phyloP scores from a whole-genome alignment of 2,888 invertebrate species.

The Lissonota sp. region DNA sequence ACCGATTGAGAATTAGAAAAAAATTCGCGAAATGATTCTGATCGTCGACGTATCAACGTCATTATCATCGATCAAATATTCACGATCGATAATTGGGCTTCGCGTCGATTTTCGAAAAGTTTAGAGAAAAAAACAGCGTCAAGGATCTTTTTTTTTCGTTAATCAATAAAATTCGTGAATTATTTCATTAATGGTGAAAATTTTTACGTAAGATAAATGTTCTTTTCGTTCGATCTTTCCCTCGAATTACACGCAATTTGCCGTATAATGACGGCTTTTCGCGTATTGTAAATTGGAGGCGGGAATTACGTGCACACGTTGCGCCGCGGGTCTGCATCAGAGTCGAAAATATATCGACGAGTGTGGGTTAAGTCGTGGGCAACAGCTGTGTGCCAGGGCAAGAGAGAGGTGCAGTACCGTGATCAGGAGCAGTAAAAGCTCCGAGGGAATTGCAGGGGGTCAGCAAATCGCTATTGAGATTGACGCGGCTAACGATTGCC shows the following conservation, averaged over 20 bases:
- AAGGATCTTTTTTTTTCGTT: slow-evolving; percentile 19
- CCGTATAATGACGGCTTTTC: slow-evolving; percentile 33
- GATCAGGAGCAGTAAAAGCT: slow-evolving; percentile 57
- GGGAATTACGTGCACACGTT: slow-evolving; percentile 18
- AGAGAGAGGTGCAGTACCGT: slow-evolving; percentile 34
- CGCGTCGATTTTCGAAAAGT: not conserved
- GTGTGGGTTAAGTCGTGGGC: slow-evolving; percentile 44
- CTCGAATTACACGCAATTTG: slow-evolving; percentile 28
- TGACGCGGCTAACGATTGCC: slow-evolving; percentile 48
- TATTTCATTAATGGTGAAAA: not conserved
- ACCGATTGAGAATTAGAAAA: not conserved
- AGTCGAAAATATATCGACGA: slow-evolving; percentile 33
- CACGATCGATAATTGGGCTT: not conserved
- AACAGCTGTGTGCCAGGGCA: slow-evolving; percentile 27
- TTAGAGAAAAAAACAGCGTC: slow-evolving; percentile 22
- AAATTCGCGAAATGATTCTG: not conserved
- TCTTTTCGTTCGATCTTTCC: slow-evolving; percentile 33
- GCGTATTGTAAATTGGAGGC: slow-evolving; percentile 28
- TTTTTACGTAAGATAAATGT: not conserved
- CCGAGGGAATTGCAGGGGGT: slow-evolving; percentile 32
- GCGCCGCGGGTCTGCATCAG: slow-evolving; percentile 16
- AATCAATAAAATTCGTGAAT: slow-evolving; percentile 6
- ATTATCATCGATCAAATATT: not conserved
- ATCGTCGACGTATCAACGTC: too few species aligned
- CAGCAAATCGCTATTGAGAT: slow-evolving; percentile 52